phyloP scores from a whole-genome alignment of 2,797 vertebrate species.

The Pristis pectinata region DNA sequence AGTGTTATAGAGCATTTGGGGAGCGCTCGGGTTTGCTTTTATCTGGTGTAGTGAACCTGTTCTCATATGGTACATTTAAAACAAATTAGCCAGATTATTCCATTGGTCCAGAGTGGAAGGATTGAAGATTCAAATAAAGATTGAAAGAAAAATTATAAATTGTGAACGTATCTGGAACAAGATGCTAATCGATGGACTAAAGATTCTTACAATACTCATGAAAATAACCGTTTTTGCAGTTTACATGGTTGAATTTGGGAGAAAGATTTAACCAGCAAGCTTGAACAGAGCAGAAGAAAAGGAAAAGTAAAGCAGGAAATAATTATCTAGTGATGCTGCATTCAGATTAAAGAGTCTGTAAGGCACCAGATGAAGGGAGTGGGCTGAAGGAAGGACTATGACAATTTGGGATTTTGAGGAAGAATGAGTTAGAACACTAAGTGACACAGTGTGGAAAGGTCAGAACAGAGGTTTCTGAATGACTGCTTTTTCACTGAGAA shows the following conservation, averaged over 20 bases:
- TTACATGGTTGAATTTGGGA: not conserved
- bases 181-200: too few relatives aligned
- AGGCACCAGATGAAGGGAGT: not conserved
- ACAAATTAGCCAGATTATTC: not conserved
- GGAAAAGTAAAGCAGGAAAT: not conserved
- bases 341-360: not conserved
- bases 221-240: not conserved
- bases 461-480: not conserved
- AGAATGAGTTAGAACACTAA: not conserved
- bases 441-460: not conserved
- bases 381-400: not conserved
- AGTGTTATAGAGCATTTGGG: not conserved
- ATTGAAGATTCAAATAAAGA: not conserved
- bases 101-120: not conserved
- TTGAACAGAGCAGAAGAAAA: not conserved
- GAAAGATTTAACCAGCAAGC: not conserved
- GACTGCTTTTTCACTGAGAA: not conserved
- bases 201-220: not conserved
- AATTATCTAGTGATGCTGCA: not conserved
- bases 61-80: not conserved
- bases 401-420: not conserved
- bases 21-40: not conserved
- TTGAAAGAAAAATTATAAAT: not conserved
- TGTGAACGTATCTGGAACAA: not conserved
- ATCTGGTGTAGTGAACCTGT: not conserved